Evolutionary conservation across 1,140 invertebrate species (phyloP).

Genomic region (Conus ventricosus): DNA sequence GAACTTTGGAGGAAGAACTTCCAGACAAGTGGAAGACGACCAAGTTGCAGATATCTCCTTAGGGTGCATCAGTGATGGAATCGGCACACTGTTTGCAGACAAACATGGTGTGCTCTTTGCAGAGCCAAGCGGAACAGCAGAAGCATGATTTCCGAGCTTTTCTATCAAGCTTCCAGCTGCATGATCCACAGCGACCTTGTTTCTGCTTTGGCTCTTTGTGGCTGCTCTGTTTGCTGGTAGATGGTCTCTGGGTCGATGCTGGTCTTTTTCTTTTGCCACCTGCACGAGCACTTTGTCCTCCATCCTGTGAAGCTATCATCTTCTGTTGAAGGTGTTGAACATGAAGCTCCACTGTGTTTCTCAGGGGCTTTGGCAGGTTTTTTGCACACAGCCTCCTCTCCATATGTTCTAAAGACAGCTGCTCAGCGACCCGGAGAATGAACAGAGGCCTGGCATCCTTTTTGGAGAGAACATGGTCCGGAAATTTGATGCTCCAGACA

Average conservation of each 20-base stretch:
- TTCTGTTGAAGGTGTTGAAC: neutral
- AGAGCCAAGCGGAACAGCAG: no score
- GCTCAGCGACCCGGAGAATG: neutral
- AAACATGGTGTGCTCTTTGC: no score
- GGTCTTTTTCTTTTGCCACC: neutral
- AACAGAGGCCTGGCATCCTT: neutral
- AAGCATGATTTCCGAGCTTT: no score
- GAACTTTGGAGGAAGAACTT: no score
- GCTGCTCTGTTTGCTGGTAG: neutral
- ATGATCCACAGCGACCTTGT: no score
- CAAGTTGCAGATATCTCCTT: neutral
- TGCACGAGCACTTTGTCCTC: neutral
- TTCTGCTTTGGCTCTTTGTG: no score
- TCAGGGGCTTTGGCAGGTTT: no score
- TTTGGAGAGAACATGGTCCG: neutral
- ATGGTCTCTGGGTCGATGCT: neutral
- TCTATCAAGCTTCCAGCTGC: no score
- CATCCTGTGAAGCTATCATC: neutral
- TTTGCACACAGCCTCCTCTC: no score
- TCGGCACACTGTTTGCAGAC: no score
- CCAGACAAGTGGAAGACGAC: neutral
- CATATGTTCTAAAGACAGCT: neutral
- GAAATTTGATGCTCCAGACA: slow-evolving; percentile 37
- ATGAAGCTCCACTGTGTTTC: neutral
- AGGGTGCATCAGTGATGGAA: no score